Evolutionary conservation across 2,797 vertebrate genomes (phyloP).

Genomic region (Enteromius afrohamiltoni): DNA sequence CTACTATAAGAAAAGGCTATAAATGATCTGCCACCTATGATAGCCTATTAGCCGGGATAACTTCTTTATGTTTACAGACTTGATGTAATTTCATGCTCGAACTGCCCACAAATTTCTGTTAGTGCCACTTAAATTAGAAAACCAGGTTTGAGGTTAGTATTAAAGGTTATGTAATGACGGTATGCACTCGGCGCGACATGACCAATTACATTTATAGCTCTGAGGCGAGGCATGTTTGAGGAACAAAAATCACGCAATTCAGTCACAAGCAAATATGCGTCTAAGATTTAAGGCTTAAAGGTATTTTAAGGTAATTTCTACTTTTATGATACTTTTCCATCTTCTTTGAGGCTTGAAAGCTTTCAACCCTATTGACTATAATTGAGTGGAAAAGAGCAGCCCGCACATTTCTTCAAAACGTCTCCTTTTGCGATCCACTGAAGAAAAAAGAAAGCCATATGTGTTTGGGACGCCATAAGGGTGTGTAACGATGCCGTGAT

Average conservation of each 20-base stretch:
- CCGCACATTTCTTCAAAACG: conserved; percentile 1
- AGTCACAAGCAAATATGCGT: neutral
- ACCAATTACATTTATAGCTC: neutral
- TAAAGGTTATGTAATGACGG: neutral
- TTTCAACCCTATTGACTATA: neutral
- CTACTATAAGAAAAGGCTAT: too few relatives aligned
- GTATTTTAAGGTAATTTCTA: neutral
- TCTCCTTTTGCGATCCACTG: neutral
- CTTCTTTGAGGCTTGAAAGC: neutral
- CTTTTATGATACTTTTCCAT: neutral
- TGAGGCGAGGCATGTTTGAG: neutral
- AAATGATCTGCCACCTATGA: too few relatives aligned
- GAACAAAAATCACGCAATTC: neutral
- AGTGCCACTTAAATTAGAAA: too few relatives aligned
- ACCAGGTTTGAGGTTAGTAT: neutral
- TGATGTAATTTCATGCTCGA: too few relatives aligned
- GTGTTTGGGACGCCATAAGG: neutral
- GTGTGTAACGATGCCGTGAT: neutral
- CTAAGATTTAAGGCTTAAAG: neutral
- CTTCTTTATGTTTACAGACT: too few relatives aligned
- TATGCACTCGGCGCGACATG: neutral
- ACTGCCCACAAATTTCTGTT: too few relatives aligned
- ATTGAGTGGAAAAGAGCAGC: neutral
- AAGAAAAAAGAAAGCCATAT: neutral
- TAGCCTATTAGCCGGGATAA: too few relatives aligned